Evolutionary conservation across 2,797 vertebrate species (phyloP), one percentile per base, ranked within the genome.

Genomic region (Characodon lateralis): DNA sequence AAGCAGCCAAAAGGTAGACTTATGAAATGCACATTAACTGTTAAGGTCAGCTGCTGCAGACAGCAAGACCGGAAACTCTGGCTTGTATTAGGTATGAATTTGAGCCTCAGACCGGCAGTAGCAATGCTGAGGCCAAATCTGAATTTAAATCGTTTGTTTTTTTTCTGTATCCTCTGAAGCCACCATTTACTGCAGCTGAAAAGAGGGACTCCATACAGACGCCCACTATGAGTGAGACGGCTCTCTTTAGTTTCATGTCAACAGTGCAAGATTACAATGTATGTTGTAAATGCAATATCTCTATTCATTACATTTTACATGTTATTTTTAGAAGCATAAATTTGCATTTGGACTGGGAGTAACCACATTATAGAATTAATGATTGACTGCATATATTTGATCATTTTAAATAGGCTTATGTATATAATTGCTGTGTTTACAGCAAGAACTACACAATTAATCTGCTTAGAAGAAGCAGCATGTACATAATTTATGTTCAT

Each of bases 1-100:
- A 24, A 28, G 3, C 50, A 76, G 77, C 61, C 50, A 77, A 75
- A 55, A 78, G 41, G 66, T 55, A 39, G 63, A 78, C 61, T 74
- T 43, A 35, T 48, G 26, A 75, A 48, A 4, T 56, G 68, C 77
- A 73, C 69, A 69, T 39, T 63, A 59, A 81, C 22, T 70, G 39
- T 68, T 63, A 46, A 8, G 20, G 59, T 77, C n/a, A 0, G 48
- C 50, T 46, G 83, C 61, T 72, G 70, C 63, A 46, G 31, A 71
- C 53, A 71, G 69, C 70, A 63, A 46, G 50, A 46, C 69, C 31
- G 22, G 55, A 83, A 71, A 50, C 66, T 71, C 43, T 59, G 65
- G 70, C 66, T 75, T 71, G 31, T 41, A 71, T 39, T 26, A 71
- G 50, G 72, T 39, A 16, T 1, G 63, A 53, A 73, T 76, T 50